These are phyloP conservation scores for Anableps anableps DNA, from an alignment of 2,797 vertebrate genomes.

Conservation along the genomic window DNA sequence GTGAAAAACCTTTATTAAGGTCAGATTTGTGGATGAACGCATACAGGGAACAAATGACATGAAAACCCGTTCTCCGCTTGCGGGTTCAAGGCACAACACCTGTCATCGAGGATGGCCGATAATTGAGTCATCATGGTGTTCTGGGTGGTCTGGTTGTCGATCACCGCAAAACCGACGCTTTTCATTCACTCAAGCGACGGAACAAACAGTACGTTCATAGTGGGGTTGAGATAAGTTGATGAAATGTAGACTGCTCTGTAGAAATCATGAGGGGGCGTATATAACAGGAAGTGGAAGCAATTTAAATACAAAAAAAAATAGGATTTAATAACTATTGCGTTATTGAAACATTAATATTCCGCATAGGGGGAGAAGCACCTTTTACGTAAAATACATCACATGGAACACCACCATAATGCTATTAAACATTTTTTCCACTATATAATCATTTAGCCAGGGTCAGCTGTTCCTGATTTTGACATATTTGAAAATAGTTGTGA, in stretches of 20 bases:
- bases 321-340: background rate
- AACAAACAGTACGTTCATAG: background rate
- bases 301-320: background rate
- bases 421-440: background rate
- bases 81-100: conserved; percentile 11
- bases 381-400: background rate
- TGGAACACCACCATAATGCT: background rate
- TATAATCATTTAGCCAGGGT: background rate
- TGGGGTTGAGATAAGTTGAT: background rate
- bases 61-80: background rate
- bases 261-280: background rate
- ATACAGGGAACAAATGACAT: background rate
- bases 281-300: background rate
- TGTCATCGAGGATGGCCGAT: conserved; percentile 43
- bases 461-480: background rate
- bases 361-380: background rate
- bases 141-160: background rate
- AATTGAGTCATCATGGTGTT: conserved; percentile 28
- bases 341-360: background rate
- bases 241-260: background rate
- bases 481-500: background rate
- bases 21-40: background rate
- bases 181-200: background rate
- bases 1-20: background rate
- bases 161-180: background rate